phyloP scores from a whole-genome alignment of 2,888 invertebrate species.

The Plagiodera versicolora region DNA sequence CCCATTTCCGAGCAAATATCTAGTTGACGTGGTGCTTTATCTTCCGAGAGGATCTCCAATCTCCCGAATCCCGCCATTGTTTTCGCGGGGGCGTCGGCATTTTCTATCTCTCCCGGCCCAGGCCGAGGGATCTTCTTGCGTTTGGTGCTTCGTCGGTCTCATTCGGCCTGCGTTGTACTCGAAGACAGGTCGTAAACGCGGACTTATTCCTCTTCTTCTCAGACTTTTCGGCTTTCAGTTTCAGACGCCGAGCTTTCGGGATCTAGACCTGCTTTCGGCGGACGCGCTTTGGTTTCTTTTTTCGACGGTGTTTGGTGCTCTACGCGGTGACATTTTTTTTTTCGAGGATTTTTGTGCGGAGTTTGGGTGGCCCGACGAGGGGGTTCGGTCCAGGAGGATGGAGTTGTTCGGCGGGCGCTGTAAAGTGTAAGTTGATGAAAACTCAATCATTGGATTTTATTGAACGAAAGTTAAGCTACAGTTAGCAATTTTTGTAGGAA shows the following conservation, averaged over 20 bases:
- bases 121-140: slow-evolving; percentile 18
- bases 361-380: slow-evolving; percentile 4
- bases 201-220: not conserved
- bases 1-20: too few relatives aligned
- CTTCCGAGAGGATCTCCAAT: not conserved
- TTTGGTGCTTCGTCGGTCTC: slow-evolving; percentile 21
- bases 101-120: slow-evolving; percentile 13
- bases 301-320: not conserved
- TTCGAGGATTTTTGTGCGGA: not conserved
- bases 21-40: too few relatives aligned
- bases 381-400: slow-evolving; percentile 13
- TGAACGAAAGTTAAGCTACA: too few relatives aligned
- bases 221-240: not conserved
- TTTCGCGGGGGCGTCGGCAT: slow-evolving; percentile 21
- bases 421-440: slow-evolving; percentile 26
- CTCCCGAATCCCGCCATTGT: not conserved
- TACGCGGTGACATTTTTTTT: not conserved
- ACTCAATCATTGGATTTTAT: too few relatives aligned
- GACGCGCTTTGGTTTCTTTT: not conserved
- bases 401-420: slow-evolving; percentile 21
- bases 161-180: slow-evolving; percentile 15
- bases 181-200: not conserved
- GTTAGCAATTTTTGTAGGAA: slow-evolving; percentile 15
- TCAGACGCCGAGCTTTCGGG: not conserved
- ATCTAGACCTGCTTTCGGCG: not conserved